These are phyloP conservation scores for Pentalonia nigronervosa DNA, from an alignment of 1,140 invertebrate genomes.

Conservation along the genomic window DNA sequence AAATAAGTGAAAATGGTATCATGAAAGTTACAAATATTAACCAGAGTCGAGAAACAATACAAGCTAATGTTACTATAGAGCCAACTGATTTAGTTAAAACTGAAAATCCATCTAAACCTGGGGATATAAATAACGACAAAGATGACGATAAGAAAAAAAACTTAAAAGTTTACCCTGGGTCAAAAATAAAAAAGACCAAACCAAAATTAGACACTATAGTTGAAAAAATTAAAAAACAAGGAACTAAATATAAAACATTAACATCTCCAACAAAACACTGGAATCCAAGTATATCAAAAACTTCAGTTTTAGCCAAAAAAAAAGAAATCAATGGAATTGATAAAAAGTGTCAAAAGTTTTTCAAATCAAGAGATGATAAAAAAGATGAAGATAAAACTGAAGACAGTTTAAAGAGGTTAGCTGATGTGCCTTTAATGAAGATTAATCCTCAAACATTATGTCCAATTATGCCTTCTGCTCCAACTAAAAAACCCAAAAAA, in stretches of 20 bases:
- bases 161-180: constrained; percentile 35
- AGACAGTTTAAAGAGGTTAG: constrained; percentile 43
- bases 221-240: constrained; percentile 55
- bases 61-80: constrained; percentile 49
- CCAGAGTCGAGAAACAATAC: constrained; percentile 26
- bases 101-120: constrained; percentile 19
- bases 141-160: constrained; percentile 37
- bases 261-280: constrained; percentile 59
- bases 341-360: constrained; percentile 54
- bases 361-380: constrained; percentile 51
- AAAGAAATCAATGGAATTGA: constrained; percentile 43
- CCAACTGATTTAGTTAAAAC: background rate
- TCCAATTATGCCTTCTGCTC: constrained; percentile 64
- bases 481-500: constrained; percentile 52
- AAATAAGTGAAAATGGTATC: constrained; percentile 75
- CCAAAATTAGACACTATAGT: constrained; percentile 42
- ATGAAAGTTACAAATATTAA: constrained; percentile 67
- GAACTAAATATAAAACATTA: constrained; percentile 54
- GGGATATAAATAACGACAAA: background rate
- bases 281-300: constrained; percentile 60
- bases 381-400: constrained; percentile 49
- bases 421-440: constrained; percentile 67
- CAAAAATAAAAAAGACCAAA: constrained; percentile 43
- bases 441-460: constrained; percentile 71
- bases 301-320: constrained; percentile 36